phyloP scores from a whole-genome alignment of 2,888 invertebrate genomes.

The Ctena decussata region DNA sequence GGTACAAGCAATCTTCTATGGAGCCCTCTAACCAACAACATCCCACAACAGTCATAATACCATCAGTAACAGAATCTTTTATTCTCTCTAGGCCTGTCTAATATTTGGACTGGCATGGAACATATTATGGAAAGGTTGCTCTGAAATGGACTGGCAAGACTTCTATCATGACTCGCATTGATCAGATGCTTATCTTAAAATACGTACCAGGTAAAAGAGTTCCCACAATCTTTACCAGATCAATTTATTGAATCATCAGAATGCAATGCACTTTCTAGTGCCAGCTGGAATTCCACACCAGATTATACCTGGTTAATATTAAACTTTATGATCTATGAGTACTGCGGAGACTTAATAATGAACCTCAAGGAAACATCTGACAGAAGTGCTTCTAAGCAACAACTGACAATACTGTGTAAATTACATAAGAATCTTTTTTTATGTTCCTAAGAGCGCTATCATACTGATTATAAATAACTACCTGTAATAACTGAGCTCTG shows the following conservation, averaged over 20 bases:
- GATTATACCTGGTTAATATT: conserved; percentile 12
- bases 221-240: not conserved
- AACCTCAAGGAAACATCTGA: not conserved
- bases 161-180: too few relatives aligned
- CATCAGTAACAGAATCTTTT: too few relatives aligned
- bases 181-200: too few relatives aligned
- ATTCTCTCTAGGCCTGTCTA: too few relatives aligned
- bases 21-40: too few relatives aligned
- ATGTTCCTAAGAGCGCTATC: not conserved
- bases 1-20: too few relatives aligned
- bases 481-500: too few relatives aligned
- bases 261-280: not conserved
- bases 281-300: not conserved
- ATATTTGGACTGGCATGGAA: too few relatives aligned
- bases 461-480: not conserved
- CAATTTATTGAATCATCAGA: not conserved
- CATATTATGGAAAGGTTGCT: too few relatives aligned
- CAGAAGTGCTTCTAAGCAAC: not conserved
- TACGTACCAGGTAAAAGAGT: too few relatives aligned
- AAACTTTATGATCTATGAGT: not conserved
- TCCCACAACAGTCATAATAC: too few relatives aligned
- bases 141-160: too few relatives aligned
- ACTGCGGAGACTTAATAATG: not conserved
- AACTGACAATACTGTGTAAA: conserved; percentile 7
- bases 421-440: not conserved